Base-by-base conservation (phyloP, 2,888 invertebrate genomes). In the Cistogaster globosa region DNA sequence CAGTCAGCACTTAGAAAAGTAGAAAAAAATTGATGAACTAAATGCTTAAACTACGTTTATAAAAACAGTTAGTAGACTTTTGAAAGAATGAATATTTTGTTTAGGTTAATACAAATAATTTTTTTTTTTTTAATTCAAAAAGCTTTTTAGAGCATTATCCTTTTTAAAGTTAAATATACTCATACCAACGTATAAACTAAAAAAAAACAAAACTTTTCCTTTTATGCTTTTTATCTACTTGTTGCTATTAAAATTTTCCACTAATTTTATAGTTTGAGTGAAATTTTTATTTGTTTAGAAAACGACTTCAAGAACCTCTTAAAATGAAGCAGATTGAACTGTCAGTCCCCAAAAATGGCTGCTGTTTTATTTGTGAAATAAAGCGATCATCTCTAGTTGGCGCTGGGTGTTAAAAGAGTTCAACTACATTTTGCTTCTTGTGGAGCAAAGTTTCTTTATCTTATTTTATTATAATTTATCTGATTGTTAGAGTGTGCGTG, bases 261-360 rank as follows among this genome's bases (percentile, higher is more conserved):
- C 51, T 81, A 78, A 81, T 74, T 78, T 68, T 5, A 42, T 62
- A 60, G 68, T 20, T 38, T 12, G 36, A 45, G 16, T 69, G 18
- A 36, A 42, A 38, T 8, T 36, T 32, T 57, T 22, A 42, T 42
- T 63, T 65, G 48, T 57, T 18, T 18, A 45, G 3, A 71, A 58
- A 32, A 1, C 16, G 18, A 36, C 26, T 32, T 62, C n/a, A n/a
- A 6, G 14, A 42, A 53, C 7, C n/a, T 20, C 11, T 18, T n/a
- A 22, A 7, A 53, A 42, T 32, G 22, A 38, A 20, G 5, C 22
- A 42, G 22, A 57, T n/a, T 45, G 11, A 42, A 76, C 53, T 55
- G 78, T 8, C 65, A 75, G 45, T 65, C 82, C 82, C 82, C 78
- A 82, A 85, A 85, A 85, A 85, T 85, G 85, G 85, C 85, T 75